Percentiles rank a stretch among this genome's conserved stretches.
Evolutionary conservation across 2,888 invertebrate genomes (phyloP).

Genomic region (Hirtodrosophila duncani): DNA sequence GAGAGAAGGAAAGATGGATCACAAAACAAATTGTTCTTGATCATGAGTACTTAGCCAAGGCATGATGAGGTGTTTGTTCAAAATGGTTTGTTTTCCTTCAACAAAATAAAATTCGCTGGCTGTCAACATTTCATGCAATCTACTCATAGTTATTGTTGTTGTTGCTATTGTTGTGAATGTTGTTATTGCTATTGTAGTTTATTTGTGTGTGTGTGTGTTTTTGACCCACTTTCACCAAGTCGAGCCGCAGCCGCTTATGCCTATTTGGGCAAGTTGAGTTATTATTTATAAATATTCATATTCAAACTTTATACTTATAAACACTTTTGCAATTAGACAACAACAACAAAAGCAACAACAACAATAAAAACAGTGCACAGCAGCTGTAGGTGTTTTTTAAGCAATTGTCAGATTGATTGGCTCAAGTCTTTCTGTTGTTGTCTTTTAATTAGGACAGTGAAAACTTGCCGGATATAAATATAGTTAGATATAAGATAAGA

Average conservation of each 20-base stretch:
- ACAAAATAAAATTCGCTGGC: no score
- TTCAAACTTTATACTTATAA: conserved; percentile 41
- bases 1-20: conserved; percentile 9
- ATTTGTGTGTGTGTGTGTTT: conserved; percentile 40
- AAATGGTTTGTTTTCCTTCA: no score
- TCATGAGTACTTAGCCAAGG: conserved; percentile 27
- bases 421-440: no score
- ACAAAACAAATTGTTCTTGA: conserved; percentile 33
- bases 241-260: conserved; percentile 51
- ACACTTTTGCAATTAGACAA: conserved; percentile 57
- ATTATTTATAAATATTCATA: conserved; percentile 46
- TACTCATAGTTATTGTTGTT: conserved; percentile 2
- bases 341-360: no score
- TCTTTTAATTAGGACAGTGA: no score
- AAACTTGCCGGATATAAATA: no score
- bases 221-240: conserved; percentile 64
- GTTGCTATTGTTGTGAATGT: neutral
- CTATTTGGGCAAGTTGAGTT: conserved; percentile 48
- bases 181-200: conserved; percentile 5
- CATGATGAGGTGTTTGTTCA: no score
- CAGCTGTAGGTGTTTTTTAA: conserved; percentile 22
- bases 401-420: conserved; percentile 18
- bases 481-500: no score
- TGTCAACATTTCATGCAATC: conserved; percentile 29
- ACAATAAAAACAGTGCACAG: no score